Base-by-base conservation (phyloP, 2,888 invertebrate species). In the Timema podura region DNA sequence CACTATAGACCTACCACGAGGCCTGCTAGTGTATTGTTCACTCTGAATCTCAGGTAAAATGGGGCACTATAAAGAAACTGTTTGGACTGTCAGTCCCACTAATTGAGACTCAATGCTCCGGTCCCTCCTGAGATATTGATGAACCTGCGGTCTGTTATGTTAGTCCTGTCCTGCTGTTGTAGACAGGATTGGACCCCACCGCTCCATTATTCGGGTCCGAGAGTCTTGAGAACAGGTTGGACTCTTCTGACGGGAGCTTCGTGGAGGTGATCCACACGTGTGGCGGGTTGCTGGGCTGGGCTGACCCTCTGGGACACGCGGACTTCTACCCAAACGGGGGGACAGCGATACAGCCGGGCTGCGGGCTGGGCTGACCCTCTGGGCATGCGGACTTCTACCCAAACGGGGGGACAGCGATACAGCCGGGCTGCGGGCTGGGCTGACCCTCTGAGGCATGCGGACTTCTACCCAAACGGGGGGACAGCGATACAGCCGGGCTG, bases 311-410 rank as follows among this genome's bases (percentile, higher is more conserved):
- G 69, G 79, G 79, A 7, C 77, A 78, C 68, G 77, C 76, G 2
- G 79, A 79, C 71, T 79, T 78, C 72, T 79, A 78, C 68, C 79
- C 79, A 0, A 79, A 79, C 48, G 79, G 79, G 6, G 79, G 79
- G 1, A n/a, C 51, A 13, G 70, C 73, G 30, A 44, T 61, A 6
- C 78, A 79, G 68, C 76, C 77, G 1, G 72, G 71, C n/a, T 73
- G 72, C 65, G 67, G 67, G 30, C 30, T 30, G 30, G 16, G 75
- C 73, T 10, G 74, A 75, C 54, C 75, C 76, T 0, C 71, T 78
- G 69, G 79, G 79, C 77, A 78, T 68, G 77, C 76, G 2, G 79
- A 79, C 71, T 79, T 78, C 72, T 79, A 78, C 68, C 79, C 79
- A 0, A 79, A 79, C 48, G 79, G 79, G 6, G 79, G 79, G 1